Conservation (phyloP, 37 sponge, comb jelly and placozoan genomes). For the Diacarnus erythraeanus region DNA sequence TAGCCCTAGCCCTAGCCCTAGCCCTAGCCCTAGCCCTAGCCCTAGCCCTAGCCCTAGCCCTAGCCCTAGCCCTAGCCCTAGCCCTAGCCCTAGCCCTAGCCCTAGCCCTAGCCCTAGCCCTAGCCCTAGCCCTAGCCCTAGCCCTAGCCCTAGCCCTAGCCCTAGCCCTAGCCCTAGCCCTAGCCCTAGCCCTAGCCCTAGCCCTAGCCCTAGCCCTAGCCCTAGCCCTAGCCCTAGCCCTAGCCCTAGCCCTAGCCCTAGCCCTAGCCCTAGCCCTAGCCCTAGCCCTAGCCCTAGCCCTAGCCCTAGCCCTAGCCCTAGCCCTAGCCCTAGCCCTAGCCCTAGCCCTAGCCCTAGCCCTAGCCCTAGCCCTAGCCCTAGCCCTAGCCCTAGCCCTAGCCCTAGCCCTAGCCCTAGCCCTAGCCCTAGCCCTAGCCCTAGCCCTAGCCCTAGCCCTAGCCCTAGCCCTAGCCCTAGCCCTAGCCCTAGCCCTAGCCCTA, state of each 20-base stretch:
- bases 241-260: slow-evolving; percentile 1
- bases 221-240: slow-evolving; percentile 1
- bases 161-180: slow-evolving; percentile 1
- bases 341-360: slow-evolving; percentile 1
- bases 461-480: slow-evolving; percentile 1
- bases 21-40: slow-evolving; percentile 1
- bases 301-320: slow-evolving; percentile 1
- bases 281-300: slow-evolving; percentile 1
- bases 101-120: slow-evolving; percentile 1
- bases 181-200: slow-evolving; percentile 1
- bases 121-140: slow-evolving; percentile 1
- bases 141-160: slow-evolving; percentile 1
- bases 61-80: slow-evolving; percentile 1
- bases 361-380: slow-evolving; percentile 1
- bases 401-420: slow-evolving; percentile 1
- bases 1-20: slow-evolving; percentile 1
- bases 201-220: slow-evolving; percentile 1
- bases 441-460: slow-evolving; percentile 1
- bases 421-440: slow-evolving; percentile 1
- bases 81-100: slow-evolving; percentile 1
- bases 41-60: slow-evolving; percentile 1
- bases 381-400: slow-evolving; percentile 1
- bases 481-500: slow-evolving; percentile 1
- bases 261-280: slow-evolving; percentile 1
- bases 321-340: slow-evolving; percentile 1